Evolutionary conservation across 2,888 invertebrate genomes (phyloP), one percentile per base, ranked within the genome.

Genomic region (Linnaemya tessellans): DNA sequence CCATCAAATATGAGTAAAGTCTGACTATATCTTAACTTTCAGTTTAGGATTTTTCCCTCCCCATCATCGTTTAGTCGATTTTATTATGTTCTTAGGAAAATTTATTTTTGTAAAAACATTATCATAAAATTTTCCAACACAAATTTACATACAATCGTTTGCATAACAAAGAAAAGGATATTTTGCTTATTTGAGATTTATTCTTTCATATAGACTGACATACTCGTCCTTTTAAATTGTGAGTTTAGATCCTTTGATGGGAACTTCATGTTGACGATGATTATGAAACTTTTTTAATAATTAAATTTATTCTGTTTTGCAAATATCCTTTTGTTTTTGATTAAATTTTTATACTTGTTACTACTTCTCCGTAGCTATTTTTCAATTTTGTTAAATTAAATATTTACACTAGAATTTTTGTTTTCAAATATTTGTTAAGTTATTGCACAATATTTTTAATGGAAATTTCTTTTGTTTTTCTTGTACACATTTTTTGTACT

Each of bases 241-340:
- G 46, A 25, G 25, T 46, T 18, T n/a, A 49, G 58, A 73, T 46
- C 71, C 60, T 60, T 46, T 15, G 25, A 35, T 30, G 35, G 13
- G 18, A 49, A 20, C 11, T n/a, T 30, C 30, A 35, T 46, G 18
- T n/a, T 60, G 20, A 20, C 20, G 41, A 62, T 74, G 35, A 56
- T 56, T 30, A 13, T 15, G 18, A 54, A 60, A 62, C 41, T 70
- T 70, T 70, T 49, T 60, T 78, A 25, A 58, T 70, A 78, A 70
- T 62, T 62, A 78, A 60, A 70, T 30, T 49, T 25, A 20, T 60
- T 38, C 8, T 30, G 22, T 68, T 67, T 35, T 41, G 2, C 11
- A 3, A 56, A 35, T 22, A 46, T 67, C 58, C 49, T 30, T 41
- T 78, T 13, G 0, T 41, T 41, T 41, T 41, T 22, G 1, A 1